Evolutionary conservation across 1,140 invertebrate species (phyloP), one percentile per base, ranked within the genome.

Genomic region (Cydia strobilella): DNA sequence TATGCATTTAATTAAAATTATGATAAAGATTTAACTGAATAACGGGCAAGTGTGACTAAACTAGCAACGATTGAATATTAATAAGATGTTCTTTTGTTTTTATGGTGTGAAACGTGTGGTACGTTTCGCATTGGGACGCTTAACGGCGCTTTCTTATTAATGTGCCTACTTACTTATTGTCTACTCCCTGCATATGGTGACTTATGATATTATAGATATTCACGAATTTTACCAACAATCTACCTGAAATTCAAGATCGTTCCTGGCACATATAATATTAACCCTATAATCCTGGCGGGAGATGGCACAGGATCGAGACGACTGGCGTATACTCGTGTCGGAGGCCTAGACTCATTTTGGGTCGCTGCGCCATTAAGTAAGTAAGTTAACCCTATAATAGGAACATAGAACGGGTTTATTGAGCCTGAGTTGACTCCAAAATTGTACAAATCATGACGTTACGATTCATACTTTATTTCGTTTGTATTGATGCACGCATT

Each of bases 101-200:
- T 51, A 51, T 59, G 20, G 54, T 10, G n/a, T 18, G n/a, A 54
- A n/a, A 54, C 20, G n/a, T 54, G 51, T 18, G 20, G 51, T 15
- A 18, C 20, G 20, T 59, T 10, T 59, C 54, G n/a, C 48, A 59
- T 9, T 23, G 18, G 9, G 20, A n/a, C 20, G 6, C 9, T 20
- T 59, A 59, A 59, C 51, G 51, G 51, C 51, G 10, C 51, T 59
- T 59, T 10, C 51, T 59, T 20, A 59, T 20, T 59, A 59, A 10
- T 0, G 18, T 9, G 23, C 51, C 18, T 9, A 23, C 2, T 35
- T 7, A n/a, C n/a, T n/a, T n/a, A n/a, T n/a, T n/a, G n/a, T n/a
- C 5, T 35, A 35, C 31, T 35, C 5, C 31, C 31, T 51, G 1
- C 12, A 35, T 35, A 35, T n/a, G n/a, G n/a, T n/a, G n/a, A n/a